Conservation (phyloP, 1,140 invertebrate species). For the Asbolus verrucosus region DNA sequence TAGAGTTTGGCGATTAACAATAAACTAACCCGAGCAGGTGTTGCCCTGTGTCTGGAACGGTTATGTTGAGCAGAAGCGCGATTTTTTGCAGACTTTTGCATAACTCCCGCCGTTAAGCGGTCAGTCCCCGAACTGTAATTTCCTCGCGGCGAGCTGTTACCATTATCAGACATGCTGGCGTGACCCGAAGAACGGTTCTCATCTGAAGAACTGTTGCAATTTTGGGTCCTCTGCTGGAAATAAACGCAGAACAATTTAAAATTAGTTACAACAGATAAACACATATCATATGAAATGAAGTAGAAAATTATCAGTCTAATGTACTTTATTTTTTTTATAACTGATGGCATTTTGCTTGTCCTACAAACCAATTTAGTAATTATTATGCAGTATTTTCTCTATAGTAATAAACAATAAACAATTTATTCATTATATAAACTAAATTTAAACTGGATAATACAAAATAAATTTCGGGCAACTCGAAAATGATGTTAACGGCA, state of each 20-base stretch:
- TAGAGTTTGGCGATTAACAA: not conserved
- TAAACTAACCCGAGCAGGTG: conserved; percentile 72
- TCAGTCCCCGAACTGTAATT: conserved; percentile 77
- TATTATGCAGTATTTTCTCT: no score
- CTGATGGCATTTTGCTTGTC: no score
- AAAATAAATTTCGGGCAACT: no score
- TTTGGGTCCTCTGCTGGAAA: conserved; percentile 76
- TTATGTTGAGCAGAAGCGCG: conserved; percentile 69
- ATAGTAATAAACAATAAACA: no score
- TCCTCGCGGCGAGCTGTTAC: conserved; percentile 74
- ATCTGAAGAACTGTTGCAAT: conserved; percentile 88
- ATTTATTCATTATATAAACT: no score
- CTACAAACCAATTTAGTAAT: no score
- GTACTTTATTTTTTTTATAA: no score
- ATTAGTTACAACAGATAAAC: no score
- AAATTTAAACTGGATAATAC: no score
- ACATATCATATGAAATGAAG: no score
- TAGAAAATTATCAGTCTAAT: no score
- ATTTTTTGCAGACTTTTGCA: conserved; percentile 71
- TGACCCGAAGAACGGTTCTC: conserved; percentile 90
- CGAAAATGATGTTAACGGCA: no score
- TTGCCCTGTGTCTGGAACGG: conserved; percentile 73
- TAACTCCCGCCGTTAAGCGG: conserved; percentile 75
- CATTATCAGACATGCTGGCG: conserved; percentile 90
- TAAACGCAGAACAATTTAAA: conserved; percentile 9